Percentiles rank a stretch among this genome's conserved stretches.
Evolutionary conservation across 2,113 vertebrate species (phyloP).

Genomic region (Zeus faber): DNA sequence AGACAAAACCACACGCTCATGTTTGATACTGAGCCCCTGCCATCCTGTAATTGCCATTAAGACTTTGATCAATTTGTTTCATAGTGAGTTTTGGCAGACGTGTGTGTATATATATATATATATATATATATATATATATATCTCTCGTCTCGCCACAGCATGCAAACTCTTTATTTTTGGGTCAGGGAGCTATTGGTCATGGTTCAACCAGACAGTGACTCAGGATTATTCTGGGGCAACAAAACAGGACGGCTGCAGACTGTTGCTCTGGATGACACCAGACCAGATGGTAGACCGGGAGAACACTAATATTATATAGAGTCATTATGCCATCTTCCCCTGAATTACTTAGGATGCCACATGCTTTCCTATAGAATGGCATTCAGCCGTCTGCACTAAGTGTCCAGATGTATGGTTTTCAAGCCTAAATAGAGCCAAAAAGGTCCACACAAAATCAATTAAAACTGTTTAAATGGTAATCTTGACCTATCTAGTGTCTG

Average conservation of each 20-base stretch:
- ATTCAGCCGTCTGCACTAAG: too few species aligned
- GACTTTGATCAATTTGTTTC: too few species aligned
- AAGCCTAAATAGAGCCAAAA: not conserved
- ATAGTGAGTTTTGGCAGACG: too few species aligned
- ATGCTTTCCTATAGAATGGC: too few species aligned
- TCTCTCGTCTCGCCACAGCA: too few species aligned
- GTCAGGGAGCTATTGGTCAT: slow-evolving; percentile 37
- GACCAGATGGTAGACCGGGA: slow-evolving; percentile 36
- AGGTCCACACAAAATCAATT: not conserved
- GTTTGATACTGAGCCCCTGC: too few species aligned
- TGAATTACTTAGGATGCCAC: not conserved
- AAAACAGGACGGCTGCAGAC: slow-evolving; percentile 26
- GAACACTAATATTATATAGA: slow-evolving; percentile 47
- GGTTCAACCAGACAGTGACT: slow-evolving; percentile 42
- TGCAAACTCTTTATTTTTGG: slow-evolving; percentile 30
- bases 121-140: too few species aligned
- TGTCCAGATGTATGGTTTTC: not conserved
- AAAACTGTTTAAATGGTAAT: not conserved
- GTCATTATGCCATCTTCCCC: slow-evolving; percentile 22
- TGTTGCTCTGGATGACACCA: slow-evolving; percentile 41
- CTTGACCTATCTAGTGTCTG: too few species aligned
- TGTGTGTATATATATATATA: too few species aligned
- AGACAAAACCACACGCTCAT: too few species aligned
- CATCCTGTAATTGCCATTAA: too few species aligned
- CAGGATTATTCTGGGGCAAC: slow-evolving; percentile 32